Conservation (phyloP, 2,797 vertebrate species). For the Macrochelys suwanniensis region DNA sequence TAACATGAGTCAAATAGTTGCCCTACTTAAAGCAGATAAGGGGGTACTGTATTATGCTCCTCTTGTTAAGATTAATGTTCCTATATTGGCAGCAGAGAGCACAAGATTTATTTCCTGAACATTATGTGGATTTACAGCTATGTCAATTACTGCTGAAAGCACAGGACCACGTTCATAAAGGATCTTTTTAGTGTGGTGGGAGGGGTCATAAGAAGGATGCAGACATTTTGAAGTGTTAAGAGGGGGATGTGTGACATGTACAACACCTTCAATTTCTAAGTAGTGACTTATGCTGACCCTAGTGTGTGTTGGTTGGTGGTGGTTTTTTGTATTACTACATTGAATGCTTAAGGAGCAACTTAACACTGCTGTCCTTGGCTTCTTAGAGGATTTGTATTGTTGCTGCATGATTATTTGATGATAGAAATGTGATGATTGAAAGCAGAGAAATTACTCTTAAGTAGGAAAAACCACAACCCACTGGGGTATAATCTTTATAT, state of each 20-base stretch:
- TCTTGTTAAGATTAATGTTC: conserved; percentile 74
- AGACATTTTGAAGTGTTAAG: conserved; percentile 44
- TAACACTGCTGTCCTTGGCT: conserved; percentile 7
- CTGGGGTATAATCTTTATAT: background rate
- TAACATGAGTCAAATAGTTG: conserved; percentile 79
- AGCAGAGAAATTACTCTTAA: conserved; percentile 34
- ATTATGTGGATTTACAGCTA: conserved; percentile 72
- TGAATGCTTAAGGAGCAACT: conserved; percentile 41
- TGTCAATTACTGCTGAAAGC: conserved; percentile 72
- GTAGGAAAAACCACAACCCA: background rate
- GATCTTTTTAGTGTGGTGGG: conserved; percentile 48
- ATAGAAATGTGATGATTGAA: conserved; percentile 44
- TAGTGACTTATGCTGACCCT: conserved; percentile 3
- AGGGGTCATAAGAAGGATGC: conserved; percentile 14
- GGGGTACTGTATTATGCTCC: conserved; percentile 35
- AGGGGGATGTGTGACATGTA: background rate
- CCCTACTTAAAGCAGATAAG: conserved; percentile 75
- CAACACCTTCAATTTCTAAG: conserved; percentile 40
- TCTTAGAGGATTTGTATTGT: conserved; percentile 45
- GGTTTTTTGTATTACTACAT: conserved; percentile 38
- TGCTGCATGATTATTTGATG: conserved; percentile 33
- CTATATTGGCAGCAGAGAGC: conserved; percentile 48
- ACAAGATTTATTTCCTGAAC: conserved; percentile 77
- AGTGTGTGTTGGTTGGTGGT: background rate
- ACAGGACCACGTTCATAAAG: conserved; percentile 36